These are phyloP conservation scores for Drosophila barbarae DNA, from an alignment of 2,888 invertebrate genomes.

Conservation along the genomic window DNA sequence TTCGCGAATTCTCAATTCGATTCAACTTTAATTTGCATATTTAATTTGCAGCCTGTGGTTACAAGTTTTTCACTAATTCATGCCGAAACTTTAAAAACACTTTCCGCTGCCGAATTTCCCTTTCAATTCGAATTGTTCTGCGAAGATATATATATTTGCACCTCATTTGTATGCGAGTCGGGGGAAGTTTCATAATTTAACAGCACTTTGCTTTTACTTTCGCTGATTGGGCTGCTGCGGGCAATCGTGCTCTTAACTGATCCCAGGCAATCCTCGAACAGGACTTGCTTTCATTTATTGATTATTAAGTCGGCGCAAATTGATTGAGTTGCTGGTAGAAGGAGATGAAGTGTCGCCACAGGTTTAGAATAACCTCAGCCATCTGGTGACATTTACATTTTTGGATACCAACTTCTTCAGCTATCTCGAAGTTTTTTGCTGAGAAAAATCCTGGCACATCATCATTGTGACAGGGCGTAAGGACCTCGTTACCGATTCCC, in stretches of 20 bases:
- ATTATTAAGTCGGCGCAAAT: slow-evolving; percentile 17
- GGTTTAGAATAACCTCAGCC: background rate
- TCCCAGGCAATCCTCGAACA: slow-evolving; percentile 15
- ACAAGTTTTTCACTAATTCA: slow-evolving; percentile 27
- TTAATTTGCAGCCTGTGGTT: slow-evolving; percentile 32
- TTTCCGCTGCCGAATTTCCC: slow-evolving; percentile 17
- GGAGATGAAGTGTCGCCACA: background rate
- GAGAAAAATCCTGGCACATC: slow-evolving; percentile 2
- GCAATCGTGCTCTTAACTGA: slow-evolving; percentile 23
- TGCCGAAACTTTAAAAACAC: slow-evolving; percentile 18
- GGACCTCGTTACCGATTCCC: slow-evolving; percentile 19
- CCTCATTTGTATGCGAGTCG: slow-evolving; percentile 35
- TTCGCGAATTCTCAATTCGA: slow-evolving; percentile 14
- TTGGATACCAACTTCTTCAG: background rate
- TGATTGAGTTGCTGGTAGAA: background rate
- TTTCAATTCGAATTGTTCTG: slow-evolving; percentile 9
- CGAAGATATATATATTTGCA: slow-evolving; percentile 13
- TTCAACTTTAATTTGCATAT: slow-evolving; percentile 58
- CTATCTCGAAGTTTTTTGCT: slow-evolving; percentile 3
- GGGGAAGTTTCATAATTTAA: slow-evolving; percentile 32
- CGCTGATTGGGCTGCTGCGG: slow-evolving; percentile 28
- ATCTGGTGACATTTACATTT: background rate
- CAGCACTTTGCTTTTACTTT: slow-evolving; percentile 38
- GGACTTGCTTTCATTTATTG: slow-evolving; percentile 21
- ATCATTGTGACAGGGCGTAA: slow-evolving; percentile 1